phyloP scores from a whole-genome alignment of 1,140 invertebrate species.

The Habropoda laboriosa region DNA sequence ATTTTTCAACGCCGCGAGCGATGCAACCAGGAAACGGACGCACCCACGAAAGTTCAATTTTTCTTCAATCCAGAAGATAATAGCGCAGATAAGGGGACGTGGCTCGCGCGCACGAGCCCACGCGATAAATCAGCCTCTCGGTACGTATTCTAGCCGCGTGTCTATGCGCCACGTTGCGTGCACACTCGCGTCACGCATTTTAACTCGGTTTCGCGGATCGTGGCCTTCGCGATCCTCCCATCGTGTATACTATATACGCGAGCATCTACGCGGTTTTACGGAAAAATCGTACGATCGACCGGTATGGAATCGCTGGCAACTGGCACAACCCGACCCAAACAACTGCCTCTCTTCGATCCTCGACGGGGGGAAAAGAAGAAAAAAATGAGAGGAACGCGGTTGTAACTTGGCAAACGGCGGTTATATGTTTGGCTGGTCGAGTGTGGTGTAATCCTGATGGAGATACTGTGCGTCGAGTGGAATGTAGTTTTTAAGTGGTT shows the following conservation, averaged over 20 bases:
- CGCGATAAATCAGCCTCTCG: constrained; percentile 58
- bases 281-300: constrained; percentile 21
- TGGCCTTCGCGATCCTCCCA: constrained; percentile 48
- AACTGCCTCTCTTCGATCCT: neutral
- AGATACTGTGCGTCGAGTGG: neutral
- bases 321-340: neutral
- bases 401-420: neutral
- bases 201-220: constrained; percentile 36
- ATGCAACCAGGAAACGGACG: constrained; percentile 51
- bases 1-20: constrained; percentile 37
- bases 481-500: neutral
- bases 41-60: constrained; percentile 53
- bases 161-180: constrained; percentile 25
- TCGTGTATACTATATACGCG: too few species aligned
- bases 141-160: constrained; percentile 31
- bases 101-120: constrained; percentile 30
- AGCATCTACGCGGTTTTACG: neutral
- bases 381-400: constrained; percentile 5
- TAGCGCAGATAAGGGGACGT: constrained; percentile 30
- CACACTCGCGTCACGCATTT: constrained; percentile 57
- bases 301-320: neutral
- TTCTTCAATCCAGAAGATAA: constrained; percentile 60
- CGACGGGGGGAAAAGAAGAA: neutral
- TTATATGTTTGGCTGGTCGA: neutral
- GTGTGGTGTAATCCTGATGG: neutral